phyloP scores from a whole-genome alignment of 2,113 vertebrate genomes.

The Perognathus longimembris region DNA sequence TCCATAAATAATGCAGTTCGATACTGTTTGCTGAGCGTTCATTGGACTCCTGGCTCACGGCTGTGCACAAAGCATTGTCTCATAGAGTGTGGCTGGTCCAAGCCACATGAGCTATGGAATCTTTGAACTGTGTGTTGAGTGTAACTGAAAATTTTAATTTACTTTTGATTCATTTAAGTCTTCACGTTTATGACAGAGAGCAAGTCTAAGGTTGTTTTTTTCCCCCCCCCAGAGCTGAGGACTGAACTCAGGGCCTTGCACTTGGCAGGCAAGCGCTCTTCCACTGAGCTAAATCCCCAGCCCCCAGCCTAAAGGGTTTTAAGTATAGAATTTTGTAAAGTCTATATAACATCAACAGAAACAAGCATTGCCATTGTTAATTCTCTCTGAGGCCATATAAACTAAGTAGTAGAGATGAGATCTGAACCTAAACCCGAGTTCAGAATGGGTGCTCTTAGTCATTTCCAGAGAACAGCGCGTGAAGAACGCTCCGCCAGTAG shows the following conservation, averaged over 20 bases:
- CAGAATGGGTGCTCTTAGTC: background rate
- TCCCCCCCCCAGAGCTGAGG: too few relatives aligned
- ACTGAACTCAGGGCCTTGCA: too few relatives aligned
- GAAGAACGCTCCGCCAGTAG: background rate
- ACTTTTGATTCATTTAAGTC: slow-evolving; percentile 2
- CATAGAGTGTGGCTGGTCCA: background rate
- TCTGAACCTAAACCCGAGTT: background rate
- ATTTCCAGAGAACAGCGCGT: background rate
- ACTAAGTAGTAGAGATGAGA: background rate
- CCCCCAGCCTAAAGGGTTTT: background rate
- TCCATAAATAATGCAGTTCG: background rate
- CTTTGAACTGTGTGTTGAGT: slow-evolving; percentile 25
- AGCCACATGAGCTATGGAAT: background rate
- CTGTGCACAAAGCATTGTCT: background rate
- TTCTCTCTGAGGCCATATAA: slow-evolving; percentile 1
- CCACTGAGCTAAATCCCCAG: too few relatives aligned
- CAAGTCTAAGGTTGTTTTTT: too few relatives aligned
- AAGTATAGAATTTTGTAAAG: slow-evolving; percentile 1
- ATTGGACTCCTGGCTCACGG: background rate
- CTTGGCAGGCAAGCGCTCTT: too few relatives aligned
- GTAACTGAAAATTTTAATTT: background rate
- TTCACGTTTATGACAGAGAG: background rate
- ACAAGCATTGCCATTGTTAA: background rate
- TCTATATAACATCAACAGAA: background rate
- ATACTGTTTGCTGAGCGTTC: background rate